Percentiles rank a stretch among this genome's conserved stretches.
phyloP scores from a whole-genome alignment of 2,797 vertebrate species.

The Gadopsis bispinosus region DNA sequence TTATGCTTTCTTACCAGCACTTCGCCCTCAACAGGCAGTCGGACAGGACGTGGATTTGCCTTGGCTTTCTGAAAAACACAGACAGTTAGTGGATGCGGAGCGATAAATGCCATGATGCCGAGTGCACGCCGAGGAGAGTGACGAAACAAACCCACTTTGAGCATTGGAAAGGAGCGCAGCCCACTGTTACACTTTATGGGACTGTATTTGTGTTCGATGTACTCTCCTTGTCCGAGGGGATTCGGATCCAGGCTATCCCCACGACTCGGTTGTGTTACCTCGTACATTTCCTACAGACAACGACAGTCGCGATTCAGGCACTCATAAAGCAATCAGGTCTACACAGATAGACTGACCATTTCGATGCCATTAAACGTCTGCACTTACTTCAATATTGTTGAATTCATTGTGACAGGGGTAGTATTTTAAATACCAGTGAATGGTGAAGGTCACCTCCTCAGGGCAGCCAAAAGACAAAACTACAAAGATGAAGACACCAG shows the following conservation, averaged over 20 bases:
- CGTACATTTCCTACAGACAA: slow-evolving; percentile 84
- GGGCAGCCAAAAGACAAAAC: slow-evolving; percentile 84
- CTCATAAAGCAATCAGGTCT: not conserved
- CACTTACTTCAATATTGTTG: slow-evolving; percentile 88
- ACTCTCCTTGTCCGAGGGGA: slow-evolving; percentile 80
- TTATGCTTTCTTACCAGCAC: slow-evolving; percentile 61
- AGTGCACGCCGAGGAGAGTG: not conserved
- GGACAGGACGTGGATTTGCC: slow-evolving; percentile 68
- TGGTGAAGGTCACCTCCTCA: slow-evolving; percentile 80
- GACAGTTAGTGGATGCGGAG: slow-evolving; percentile 2
- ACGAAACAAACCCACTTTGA: slow-evolving; percentile 80
- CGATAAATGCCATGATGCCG: not conserved
- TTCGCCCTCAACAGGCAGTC: not conserved
- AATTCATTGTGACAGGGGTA: slow-evolving; percentile 90
- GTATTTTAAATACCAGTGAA: slow-evolving; percentile 89
- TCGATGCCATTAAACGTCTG: not conserved
- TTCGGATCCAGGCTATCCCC: slow-evolving; percentile 80
- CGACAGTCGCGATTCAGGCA: slow-evolving; percentile 19
- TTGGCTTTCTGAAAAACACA: slow-evolving; percentile 84
- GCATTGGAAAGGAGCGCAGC: slow-evolving; percentile 80
- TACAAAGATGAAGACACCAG: slow-evolving; percentile 64
- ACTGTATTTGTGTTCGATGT: slow-evolving; percentile 81
- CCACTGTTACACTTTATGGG: slow-evolving; percentile 77
- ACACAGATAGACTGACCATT: not conserved
- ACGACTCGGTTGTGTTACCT: slow-evolving; percentile 67